Evolutionary conservation across 2,797 vertebrate genomes (phyloP), one percentile per base, ranked within the genome.

Genomic region (Tadarida brasiliensis): DNA sequence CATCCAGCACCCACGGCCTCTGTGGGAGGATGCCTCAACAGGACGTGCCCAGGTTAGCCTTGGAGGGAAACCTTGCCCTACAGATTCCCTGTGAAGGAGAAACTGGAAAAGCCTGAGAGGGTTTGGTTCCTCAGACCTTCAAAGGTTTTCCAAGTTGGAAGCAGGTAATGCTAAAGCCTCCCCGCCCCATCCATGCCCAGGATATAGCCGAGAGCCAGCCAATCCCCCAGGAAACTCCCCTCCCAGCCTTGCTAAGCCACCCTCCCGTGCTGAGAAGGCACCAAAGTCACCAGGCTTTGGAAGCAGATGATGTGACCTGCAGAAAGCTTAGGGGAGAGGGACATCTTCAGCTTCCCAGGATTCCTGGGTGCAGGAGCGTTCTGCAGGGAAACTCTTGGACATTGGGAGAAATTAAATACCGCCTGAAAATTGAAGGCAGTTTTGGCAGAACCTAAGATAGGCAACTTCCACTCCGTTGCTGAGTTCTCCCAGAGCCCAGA

Each of bases 91-190:
- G 14, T 28, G 30, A 77, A 73, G 44, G 44, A 91, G 83, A 67
- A 74, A 33, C 65, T 30, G 6, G 35, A 90, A 54, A 97, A 93
- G 86, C 85, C 95, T 33, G 89, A 96, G 86, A 85, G 91, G 71
- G 78, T 71, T 98, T 97, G 96, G 94, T 97, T 97, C 94, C 87
- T 63, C 90, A 0, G 8, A 84, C 88, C 78, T 90, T 92, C 95
- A 91, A 78, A 96, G 92, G 85, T 92, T 93, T 96, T 84, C 90
- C 70, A 39, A 90, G 71, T 86, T 80, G 81, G 92, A 97, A 95
- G 94, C 57, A 74, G 94, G 87, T 90, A 59, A 86, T 96, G 93
- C 81, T 88, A 87, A 93, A 84, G 19, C 12, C 14, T n/a, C 65
- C 19, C 65, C 49, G 1, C 49, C 49, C 49, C 49, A n/a, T 4